phyloP scores from a whole-genome alignment of 35 echinoderm and acorn worm species.

The Ophiothrix spiculata region DNA sequence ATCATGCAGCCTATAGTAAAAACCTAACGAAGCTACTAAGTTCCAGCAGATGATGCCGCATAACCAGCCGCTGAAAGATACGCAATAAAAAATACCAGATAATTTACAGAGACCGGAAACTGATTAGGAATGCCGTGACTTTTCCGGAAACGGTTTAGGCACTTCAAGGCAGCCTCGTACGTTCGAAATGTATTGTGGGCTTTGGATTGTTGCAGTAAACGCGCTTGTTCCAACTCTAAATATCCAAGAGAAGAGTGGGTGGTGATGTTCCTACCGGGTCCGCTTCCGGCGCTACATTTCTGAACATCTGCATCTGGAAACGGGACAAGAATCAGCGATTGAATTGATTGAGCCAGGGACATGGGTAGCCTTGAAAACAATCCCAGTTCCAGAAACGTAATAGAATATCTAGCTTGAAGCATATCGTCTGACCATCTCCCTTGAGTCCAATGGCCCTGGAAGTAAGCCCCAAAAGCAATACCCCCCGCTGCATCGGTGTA shows the following conservation, averaged over 20 bases:
- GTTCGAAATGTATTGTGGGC: neutral
- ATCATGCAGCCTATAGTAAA: neutral
- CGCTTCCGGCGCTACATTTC: constrained; percentile 12
- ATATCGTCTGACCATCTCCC: neutral
- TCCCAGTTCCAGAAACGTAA: constrained; percentile 8
- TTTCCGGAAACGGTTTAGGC: neutral
- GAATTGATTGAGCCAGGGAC: constrained; percentile 11
- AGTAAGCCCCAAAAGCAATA: neutral
- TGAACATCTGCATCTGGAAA: constrained; percentile 30
- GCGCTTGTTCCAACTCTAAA: neutral
- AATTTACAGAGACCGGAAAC: neutral
- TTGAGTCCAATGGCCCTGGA: neutral
- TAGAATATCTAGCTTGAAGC: neutral
- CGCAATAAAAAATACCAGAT: neutral
- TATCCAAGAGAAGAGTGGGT: neutral
- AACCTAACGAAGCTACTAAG: neutral
- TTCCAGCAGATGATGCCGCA: neutral
- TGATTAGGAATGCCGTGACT: neutral
- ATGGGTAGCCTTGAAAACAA: constrained; percentile 20
- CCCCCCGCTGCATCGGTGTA: constrained; percentile 1
- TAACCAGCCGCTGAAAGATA: neutral
- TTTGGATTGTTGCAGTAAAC: neutral
- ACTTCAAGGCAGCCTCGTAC: neutral
- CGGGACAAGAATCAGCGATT: constrained; percentile 32
- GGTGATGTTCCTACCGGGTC: neutral